Conservation (phyloP, 2,113 vertebrate species). For the Centrocercus urophasianus region DNA sequence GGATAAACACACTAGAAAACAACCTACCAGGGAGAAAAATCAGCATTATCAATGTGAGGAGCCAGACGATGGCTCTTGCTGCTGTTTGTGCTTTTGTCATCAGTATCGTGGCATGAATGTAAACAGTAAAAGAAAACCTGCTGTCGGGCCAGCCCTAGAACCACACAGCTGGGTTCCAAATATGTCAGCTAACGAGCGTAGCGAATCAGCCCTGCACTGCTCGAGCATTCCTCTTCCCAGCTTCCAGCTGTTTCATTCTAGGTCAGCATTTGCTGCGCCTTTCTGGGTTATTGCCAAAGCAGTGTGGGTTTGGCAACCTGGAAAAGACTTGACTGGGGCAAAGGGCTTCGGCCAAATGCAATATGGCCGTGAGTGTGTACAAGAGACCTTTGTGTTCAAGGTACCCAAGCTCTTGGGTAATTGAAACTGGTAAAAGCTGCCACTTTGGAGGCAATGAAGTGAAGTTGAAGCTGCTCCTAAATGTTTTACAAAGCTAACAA, state of each 20-base stretch:
- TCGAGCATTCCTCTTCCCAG: slow-evolving; percentile 41
- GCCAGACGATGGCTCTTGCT: not conserved
- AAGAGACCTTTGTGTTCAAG: not conserved
- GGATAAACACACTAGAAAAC: not conserved
- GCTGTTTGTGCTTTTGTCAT: slow-evolving; percentile 19
- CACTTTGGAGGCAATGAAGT: not conserved
- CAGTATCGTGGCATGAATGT: not conserved
- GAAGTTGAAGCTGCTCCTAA: too few relatives aligned
- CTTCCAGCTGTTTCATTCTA: slow-evolving; percentile 61
- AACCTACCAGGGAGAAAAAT: not conserved
- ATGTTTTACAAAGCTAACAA: not conserved
- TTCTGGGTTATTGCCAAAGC: not conserved
- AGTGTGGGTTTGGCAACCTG: not conserved
- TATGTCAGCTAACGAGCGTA: not conserved
- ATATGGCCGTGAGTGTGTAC: not conserved
- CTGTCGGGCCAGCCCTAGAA: slow-evolving; percentile 20
- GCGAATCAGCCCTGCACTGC: slow-evolving; percentile 51
- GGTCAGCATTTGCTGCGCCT: not conserved
- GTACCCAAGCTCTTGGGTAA: fast-evolving
- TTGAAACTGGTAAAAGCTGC: not conserved
- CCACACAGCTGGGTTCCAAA: slow-evolving; percentile 25
- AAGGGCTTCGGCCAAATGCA: not conserved
- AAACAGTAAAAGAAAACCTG: slow-evolving; percentile 36
- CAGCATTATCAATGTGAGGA: fast-evolving
- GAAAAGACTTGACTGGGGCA: slow-evolving; percentile 1